phyloP scores from a whole-genome alignment of 2,113 vertebrate genomes.

The Rana temporaria region DNA sequence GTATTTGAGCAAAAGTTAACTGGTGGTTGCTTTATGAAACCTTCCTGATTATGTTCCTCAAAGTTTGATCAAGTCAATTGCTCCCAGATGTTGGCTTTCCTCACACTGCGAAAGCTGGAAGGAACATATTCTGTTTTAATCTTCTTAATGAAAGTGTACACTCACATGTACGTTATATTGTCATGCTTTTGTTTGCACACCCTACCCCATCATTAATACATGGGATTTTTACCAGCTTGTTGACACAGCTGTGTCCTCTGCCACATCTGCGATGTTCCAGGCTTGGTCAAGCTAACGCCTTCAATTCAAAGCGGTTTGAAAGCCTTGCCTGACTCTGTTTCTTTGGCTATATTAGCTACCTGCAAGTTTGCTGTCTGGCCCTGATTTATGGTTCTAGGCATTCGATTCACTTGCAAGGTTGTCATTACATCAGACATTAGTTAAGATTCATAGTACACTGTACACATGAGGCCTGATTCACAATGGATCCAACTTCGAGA shows the following conservation, averaged over 20 bases:
- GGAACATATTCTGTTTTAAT: background rate
- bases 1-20: background rate
- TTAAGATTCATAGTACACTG: background rate
- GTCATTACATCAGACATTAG: background rate
- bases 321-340: constrained; percentile 4
- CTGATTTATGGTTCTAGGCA: background rate
- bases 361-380: background rate
- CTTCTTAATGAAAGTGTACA: constrained; percentile 18
- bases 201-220: constrained; percentile 20
- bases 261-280: constrained; percentile 2
- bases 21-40: background rate
- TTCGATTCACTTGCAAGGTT: background rate
- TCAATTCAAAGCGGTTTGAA: constrained; percentile 28
- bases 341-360: constrained; percentile 16
- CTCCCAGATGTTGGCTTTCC: constrained; percentile 24
- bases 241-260: constrained; percentile 42
- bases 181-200: constrained; percentile 20
- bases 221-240: constrained; percentile 14
- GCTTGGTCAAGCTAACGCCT: constrained; percentile 6
- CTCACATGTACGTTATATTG: constrained; percentile 16
- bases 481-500: too few relatives aligned
- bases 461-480: too few relatives aligned
- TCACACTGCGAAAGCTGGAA: background rate
- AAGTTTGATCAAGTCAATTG: constrained; percentile 15
- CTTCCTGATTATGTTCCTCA: constrained; percentile 1